phyloP scores from a whole-genome alignment of 1,140 invertebrate genomes.

The Sminthurinus signatus region DNA sequence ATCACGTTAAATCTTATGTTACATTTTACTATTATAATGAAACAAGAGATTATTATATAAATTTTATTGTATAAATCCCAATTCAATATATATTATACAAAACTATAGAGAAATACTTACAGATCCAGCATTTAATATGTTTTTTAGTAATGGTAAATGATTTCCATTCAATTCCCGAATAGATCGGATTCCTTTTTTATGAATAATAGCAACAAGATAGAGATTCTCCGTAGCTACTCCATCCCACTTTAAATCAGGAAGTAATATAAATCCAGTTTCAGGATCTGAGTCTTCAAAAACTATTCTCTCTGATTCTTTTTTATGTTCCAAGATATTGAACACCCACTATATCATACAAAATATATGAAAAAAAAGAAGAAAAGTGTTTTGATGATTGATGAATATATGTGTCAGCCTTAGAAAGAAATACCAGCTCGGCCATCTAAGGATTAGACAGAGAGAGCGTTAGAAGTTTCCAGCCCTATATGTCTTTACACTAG shows the following conservation, averaged over 20 bases:
- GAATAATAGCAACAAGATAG: constrained; percentile 75
- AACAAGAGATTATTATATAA: not conserved
- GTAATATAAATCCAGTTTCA: constrained; percentile 73
- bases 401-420: too few species aligned
- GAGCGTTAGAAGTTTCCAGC: too few species aligned
- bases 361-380: too few species aligned
- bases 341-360: too few species aligned
- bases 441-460: too few species aligned
- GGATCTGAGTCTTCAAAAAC: constrained; percentile 74
- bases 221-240: constrained; percentile 65
- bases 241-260: constrained; percentile 94
- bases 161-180: constrained; percentile 68
- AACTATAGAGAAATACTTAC: constrained; percentile 52
- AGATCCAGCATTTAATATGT: constrained; percentile 64
- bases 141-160: constrained; percentile 76
- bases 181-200: constrained; percentile 66
- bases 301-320: constrained; percentile 78
- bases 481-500: too few species aligned
- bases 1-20: too few species aligned
- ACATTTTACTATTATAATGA: not conserved
- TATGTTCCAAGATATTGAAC: constrained; percentile 88
- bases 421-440: too few species aligned
- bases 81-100: too few species aligned
- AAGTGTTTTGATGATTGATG: too few species aligned
- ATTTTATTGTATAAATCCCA: too few species aligned